Conservation (phyloP, 2,888 invertebrate genomes). For the Pristionchus mayeri region DNA sequence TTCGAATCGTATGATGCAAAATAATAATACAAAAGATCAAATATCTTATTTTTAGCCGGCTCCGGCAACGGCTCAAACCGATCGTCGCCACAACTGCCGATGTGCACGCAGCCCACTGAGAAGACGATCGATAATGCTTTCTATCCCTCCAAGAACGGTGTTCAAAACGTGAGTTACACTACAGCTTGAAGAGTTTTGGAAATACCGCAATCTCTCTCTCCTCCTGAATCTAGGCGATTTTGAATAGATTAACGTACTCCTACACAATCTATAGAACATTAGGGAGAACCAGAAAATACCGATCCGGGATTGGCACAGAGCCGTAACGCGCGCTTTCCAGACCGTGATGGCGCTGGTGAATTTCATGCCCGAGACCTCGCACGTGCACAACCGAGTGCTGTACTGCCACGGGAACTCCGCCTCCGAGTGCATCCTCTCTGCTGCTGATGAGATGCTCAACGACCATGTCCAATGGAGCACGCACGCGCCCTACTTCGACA, state of each 20-base stretch:
- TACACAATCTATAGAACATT: too few species aligned
- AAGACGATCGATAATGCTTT: slow-evolving; percentile 70
- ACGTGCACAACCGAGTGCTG: neutral
- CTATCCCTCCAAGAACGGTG: slow-evolving; percentile 57
- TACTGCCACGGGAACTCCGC: slow-evolving; percentile 1
- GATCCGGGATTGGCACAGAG: too few species aligned
- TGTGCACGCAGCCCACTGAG: slow-evolving; percentile 74
- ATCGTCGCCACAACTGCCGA: slow-evolving; percentile 66
- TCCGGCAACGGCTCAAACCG: slow-evolving; percentile 56
- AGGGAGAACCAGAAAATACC: too few species aligned
- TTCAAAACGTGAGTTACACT: slow-evolving; percentile 1
- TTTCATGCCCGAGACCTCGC: neutral
- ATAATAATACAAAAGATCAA: neutral
- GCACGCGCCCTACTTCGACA: slow-evolving; percentile 63
- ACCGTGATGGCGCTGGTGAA: neutral
- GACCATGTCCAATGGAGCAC: slow-evolving; percentile 68
- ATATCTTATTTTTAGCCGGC: slow-evolving; percentile 50
- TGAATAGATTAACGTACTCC: too few species aligned
- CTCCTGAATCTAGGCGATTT: too few species aligned
- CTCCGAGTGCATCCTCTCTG: slow-evolving; percentile 57
- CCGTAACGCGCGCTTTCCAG: neutral
- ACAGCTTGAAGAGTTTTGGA: too few species aligned
- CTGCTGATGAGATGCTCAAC: slow-evolving; percentile 65
- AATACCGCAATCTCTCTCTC: too few species aligned
- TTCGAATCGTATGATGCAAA: too few species aligned